A percentile compares a stretch with the other conserved stretches of the same genome.
These are phyloP conservation scores for Gastracanthus pulcherrimus DNA, from an alignment of 2,888 invertebrate genomes.

Conservation along the genomic window DNA sequence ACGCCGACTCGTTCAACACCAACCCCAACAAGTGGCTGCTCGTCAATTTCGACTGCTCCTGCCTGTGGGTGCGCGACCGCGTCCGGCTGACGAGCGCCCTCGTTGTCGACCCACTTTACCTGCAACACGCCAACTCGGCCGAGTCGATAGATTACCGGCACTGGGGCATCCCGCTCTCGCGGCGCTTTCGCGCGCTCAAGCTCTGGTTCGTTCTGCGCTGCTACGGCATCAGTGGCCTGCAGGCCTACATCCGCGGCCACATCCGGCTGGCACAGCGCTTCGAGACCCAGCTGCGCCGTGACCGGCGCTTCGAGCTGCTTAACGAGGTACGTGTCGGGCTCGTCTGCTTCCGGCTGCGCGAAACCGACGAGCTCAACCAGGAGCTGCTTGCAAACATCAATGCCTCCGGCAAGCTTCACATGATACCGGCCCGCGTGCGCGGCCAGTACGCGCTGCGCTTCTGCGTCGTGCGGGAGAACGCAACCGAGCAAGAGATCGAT, in stretches of 20 bases:
- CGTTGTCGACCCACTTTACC: conserved; percentile 91
- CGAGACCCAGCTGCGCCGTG: conserved; percentile 83
- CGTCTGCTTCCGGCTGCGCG: conserved; percentile 87
- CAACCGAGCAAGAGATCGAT: conserved; percentile 86
- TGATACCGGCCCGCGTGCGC: conserved; percentile 90
- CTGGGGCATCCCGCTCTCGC: conserved; percentile 92
- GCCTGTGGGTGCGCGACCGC: conserved; percentile 89
- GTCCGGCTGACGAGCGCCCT: conserved; percentile 89
- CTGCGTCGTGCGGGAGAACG: conserved; percentile 89
- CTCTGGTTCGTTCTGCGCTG: conserved; percentile 92
- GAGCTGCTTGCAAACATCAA: conserved; percentile 88
- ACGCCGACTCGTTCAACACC: conserved; percentile 91
- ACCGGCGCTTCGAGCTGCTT: conserved; percentile 86
- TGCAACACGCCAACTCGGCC: conserved; percentile 88
- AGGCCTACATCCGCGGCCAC: conserved; percentile 90
- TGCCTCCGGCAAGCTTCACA: conserved; percentile 89
- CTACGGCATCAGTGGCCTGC: conserved; percentile 90
- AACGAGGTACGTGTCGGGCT: conserved; percentile 88
- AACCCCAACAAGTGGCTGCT: conserved; percentile 94
- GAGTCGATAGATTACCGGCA: conserved; percentile 87
- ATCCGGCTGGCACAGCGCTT: conserved; percentile 88
- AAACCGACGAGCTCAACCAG: conserved; percentile 86
- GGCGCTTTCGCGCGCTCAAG: conserved; percentile 91
- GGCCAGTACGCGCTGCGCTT: conserved; percentile 88
- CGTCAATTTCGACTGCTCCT: conserved; percentile 91